phyloP scores from a whole-genome alignment of 2,113 vertebrate species.

The Muscicapa adusta region DNA sequence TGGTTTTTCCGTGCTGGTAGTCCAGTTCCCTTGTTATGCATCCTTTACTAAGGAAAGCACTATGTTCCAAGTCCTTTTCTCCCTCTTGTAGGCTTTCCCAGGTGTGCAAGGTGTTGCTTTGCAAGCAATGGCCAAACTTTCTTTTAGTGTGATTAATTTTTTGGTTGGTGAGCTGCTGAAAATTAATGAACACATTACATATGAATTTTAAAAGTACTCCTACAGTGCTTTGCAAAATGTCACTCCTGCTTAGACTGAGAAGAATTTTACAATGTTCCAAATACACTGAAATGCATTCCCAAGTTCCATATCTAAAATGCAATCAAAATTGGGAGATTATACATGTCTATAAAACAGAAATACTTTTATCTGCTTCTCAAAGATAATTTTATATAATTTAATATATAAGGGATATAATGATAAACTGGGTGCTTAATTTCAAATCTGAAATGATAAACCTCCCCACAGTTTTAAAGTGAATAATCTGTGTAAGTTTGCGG shows the following conservation, averaged over 20 bases:
- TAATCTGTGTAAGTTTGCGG: slow-evolving; percentile 1
- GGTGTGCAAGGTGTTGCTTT: background rate
- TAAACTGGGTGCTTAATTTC: slow-evolving; percentile 2
- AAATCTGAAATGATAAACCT: background rate
- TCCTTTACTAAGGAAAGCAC: background rate
- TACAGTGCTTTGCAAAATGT: background rate
- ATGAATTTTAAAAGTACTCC: background rate
- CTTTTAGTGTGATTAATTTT: background rate
- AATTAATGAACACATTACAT: background rate
- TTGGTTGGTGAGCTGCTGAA: background rate
- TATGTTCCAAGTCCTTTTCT: background rate
- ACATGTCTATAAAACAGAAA: background rate
- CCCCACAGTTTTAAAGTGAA: background rate
- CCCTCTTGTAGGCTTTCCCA: background rate
- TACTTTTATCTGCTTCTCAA: background rate
- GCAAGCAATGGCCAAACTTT: background rate
- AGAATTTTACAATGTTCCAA: background rate
- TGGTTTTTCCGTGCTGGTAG: rapidly evolving
- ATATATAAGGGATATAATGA: background rate
- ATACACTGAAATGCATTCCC: background rate
- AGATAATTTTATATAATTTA: slow-evolving; percentile 15
- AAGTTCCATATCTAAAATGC: background rate
- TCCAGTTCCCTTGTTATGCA: background rate
- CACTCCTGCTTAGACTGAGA: background rate
- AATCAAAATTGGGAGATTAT: background rate